Evolutionary conservation across 2,113 vertebrate genomes (phyloP).

Genomic region (Oplegnathus fasciatus): DNA sequence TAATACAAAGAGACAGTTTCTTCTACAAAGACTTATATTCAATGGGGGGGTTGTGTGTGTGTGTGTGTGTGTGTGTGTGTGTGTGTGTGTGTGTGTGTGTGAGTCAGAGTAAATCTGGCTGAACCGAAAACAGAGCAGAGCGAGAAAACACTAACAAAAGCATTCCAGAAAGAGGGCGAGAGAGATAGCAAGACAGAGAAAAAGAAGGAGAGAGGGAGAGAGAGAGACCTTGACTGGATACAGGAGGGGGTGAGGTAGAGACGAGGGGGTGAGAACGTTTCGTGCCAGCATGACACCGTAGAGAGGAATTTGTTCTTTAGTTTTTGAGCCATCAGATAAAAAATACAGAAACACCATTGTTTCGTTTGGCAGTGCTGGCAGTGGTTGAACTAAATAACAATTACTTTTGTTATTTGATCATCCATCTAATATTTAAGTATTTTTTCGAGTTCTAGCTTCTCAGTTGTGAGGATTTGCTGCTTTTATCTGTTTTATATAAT

Average conservation of each 20-base stretch:
- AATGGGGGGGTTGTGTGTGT: not conserved
- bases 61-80: not conserved
- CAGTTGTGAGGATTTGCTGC: not conserved
- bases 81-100: constrained; percentile 9
- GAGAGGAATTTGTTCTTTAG: constrained; percentile 40
- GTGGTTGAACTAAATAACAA: not conserved
- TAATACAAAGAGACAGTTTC: constrained; percentile 72
- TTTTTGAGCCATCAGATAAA: constrained; percentile 31
- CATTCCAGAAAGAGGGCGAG: constrained; percentile 55
- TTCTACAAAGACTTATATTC: constrained; percentile 60
- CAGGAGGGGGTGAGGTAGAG: constrained; percentile 5
- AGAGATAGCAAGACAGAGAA: constrained; percentile 33
- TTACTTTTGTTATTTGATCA: not conserved
- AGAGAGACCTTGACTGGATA: constrained; percentile 47
- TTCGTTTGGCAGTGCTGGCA: constrained; percentile 7
- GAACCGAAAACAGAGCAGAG: constrained; percentile 43
- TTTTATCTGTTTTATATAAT: not conserved
- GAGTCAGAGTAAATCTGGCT: constrained; percentile 61
- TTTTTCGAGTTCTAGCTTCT: not conserved
- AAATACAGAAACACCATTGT: constrained; percentile 2
- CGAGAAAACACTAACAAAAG: constrained; percentile 68
- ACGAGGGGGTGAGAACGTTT: constrained; percentile 31
- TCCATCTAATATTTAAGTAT: not conserved
- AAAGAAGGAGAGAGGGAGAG: not conserved
- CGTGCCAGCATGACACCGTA: constrained; percentile 19